These are phyloP conservation scores for Zaprionus taronus DNA, from an alignment of 1,140 invertebrate genomes.

Conservation along the genomic window DNA sequence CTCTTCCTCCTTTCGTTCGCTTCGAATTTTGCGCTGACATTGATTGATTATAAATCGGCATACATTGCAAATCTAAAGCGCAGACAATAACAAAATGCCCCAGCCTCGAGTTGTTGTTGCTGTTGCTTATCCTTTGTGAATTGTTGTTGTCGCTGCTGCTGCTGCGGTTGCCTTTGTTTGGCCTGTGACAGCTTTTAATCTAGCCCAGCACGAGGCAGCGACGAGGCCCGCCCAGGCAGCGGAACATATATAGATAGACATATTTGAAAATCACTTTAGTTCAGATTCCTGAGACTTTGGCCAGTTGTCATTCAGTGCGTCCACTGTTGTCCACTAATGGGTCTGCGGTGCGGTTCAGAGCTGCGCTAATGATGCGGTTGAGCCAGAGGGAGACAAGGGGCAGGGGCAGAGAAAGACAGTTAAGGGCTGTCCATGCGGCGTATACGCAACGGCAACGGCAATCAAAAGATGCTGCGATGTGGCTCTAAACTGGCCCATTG, in stretches of 20 bases:
- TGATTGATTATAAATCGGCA: constrained; percentile 83
- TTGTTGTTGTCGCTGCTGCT: constrained; percentile 43
- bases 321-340: constrained; percentile 47
- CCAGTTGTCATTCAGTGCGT: constrained; percentile 72
- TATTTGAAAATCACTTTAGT: constrained; percentile 82
- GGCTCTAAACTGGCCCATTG: constrained; percentile 49
- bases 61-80: constrained; percentile 81
- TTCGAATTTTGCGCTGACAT: constrained; percentile 82
- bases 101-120: constrained; percentile 35
- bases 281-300: constrained; percentile 68
- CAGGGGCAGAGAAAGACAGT: neutral
- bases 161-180: constrained; percentile 80
- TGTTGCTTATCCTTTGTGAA: constrained; percentile 71
- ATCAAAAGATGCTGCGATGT: constrained; percentile 45
- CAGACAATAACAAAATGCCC: constrained; percentile 72
- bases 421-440: constrained; percentile 21
- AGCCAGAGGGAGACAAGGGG: neutral
- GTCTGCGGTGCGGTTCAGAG: constrained; percentile 32
- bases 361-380: constrained; percentile 77
- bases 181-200: constrained; percentile 81
- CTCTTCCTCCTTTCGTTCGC: constrained; percentile 20
- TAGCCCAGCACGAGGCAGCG: constrained; percentile 74
- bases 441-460: constrained; percentile 61
- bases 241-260: constrained; percentile 35
- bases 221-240: constrained; percentile 46